Base-by-base conservation (phyloP, 2,888 invertebrate species). In the Prosopocoilus inquinatus region DNA sequence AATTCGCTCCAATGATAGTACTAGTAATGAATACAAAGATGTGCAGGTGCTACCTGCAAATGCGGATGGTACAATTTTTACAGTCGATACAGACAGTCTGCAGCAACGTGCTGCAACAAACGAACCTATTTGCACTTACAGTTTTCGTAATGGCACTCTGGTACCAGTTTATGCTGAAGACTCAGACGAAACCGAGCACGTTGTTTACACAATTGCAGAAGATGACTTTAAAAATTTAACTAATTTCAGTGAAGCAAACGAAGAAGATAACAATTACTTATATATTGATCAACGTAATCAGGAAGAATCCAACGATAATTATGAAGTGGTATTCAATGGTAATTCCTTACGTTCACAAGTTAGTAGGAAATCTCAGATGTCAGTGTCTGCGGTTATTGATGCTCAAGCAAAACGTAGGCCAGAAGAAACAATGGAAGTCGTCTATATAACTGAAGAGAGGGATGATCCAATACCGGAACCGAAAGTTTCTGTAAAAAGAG, bases 41-140 rank as follows among this genome's bases (percentile, higher is more conserved):
- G 63, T 73, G 12, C 66, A 72, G 56, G 60, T 73, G 34, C 57
- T 74, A 34, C 74, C 73, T 16, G 71, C 71, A 2, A 74, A 69
- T 64, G 71, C 68, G 20, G 74, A 75, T 61, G 72, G 70, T 8
- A 73, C 71, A 36, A 67, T 72, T 49, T 75, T 74, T 57, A 65
- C 73, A 38, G 64, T 75, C n/a, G 73, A 74, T 47, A 72, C 74
- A 2, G 67, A 71, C 35, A 63, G 66, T 50, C 65, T 71, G 64
- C 67, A 66, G 33, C 54, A 59, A 34, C 64, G 61, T 12, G 59
- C 65, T 32, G 20, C 7, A n/a, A 64, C 67, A 11, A 64, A 67
- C 39, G 67, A 70, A 62, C 53, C 52, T 3, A 53, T 52, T 43
- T 51, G 48, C 8, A 71, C 74, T 1, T 75, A 70, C 48, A 64